Base-by-base conservation (phyloP, 1,140 invertebrate genomes). In the Propsilocerus akamusi region DNA sequence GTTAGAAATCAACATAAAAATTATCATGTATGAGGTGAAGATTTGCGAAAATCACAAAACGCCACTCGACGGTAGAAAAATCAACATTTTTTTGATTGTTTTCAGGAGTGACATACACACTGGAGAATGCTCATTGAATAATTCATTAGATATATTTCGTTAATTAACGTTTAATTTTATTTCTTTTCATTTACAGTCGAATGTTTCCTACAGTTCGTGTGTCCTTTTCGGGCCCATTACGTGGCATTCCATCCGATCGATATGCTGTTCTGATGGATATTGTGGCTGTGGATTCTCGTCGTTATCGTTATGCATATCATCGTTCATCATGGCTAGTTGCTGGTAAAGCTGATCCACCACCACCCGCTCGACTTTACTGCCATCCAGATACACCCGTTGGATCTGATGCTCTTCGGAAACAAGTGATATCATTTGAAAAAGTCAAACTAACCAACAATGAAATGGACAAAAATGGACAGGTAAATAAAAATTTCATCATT, bases 361-460 rank as follows among this genome's bases (percentile, higher is more conserved):
- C 94, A 10, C 92, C 92, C 25, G 81, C 84, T 46, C 73, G 94
- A 51, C 80, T 97, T 54, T 97, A 97, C 71, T 77, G 90, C 46
- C 96, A 99, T 73, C 95, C 95, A 5, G 96, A 99, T 68, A 93
- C 90, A 48, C 95, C 96, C 41, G 97, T 92, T 71, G 90, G 83
- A 53, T 93, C 91, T 28, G 93, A 98, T 63, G 92, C 96, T 67
- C 75, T 97, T 28, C 72, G 83, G 56, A 96, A 96, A 69, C 94
- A 98, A 72, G 89, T 97, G 58, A 90, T 99, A 58, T 95, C 92
- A 56, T 99, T 98, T 70, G 96, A 98, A 74, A 99, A 99, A 72
- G 88, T 97, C 63, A 99, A 99, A 70, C 79, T 99, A 55, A 99
- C 95, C 63, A 98, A 99, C 71, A 98, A 98, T 71, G 92, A 97